Evolutionary conservation across 2,888 invertebrate species (phyloP).

Genomic region (Hydraecia micacea): DNA sequence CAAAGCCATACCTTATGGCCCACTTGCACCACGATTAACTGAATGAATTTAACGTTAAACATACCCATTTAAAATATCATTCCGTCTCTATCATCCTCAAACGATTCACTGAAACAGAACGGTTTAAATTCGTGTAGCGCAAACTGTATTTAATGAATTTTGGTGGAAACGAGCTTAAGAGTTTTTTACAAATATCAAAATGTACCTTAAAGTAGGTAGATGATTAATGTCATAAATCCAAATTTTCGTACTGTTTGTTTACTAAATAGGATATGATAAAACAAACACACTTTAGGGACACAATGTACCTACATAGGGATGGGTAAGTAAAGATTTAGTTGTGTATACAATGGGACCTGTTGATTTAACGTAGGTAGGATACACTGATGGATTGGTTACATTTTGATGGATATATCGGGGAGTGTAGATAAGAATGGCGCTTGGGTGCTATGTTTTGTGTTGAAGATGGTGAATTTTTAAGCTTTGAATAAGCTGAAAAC

Average conservation of each 20-base stretch:
- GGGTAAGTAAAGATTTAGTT: constrained; percentile 22
- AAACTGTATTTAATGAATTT: not conserved
- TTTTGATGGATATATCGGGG: constrained; percentile 34
- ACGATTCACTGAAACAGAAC: not conserved
- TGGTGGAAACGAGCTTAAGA: not conserved
- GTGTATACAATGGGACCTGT: constrained; percentile 26
- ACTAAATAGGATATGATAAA: not conserved
- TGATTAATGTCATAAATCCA: too few species aligned
- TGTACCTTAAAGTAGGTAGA: not conserved
- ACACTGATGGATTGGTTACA: constrained; percentile 38
- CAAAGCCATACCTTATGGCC: not conserved
- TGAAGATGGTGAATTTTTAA: not conserved
- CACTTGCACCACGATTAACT: not conserved
- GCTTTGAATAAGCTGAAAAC: not conserved
- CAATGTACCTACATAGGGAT: not conserved
- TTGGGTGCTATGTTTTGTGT: not conserved
- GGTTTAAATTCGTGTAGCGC: not conserved
- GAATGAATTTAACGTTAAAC: not conserved
- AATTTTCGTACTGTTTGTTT: not conserved
- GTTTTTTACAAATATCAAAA: not conserved
- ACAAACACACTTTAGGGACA: not conserved
- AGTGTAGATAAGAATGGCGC: not conserved
- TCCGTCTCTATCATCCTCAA: not conserved
- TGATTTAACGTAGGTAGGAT: constrained; percentile 5
- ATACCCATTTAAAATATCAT: not conserved